Conservation (phyloP, 2,113 vertebrate genomes). For the Pogona vitticeps region DNA sequence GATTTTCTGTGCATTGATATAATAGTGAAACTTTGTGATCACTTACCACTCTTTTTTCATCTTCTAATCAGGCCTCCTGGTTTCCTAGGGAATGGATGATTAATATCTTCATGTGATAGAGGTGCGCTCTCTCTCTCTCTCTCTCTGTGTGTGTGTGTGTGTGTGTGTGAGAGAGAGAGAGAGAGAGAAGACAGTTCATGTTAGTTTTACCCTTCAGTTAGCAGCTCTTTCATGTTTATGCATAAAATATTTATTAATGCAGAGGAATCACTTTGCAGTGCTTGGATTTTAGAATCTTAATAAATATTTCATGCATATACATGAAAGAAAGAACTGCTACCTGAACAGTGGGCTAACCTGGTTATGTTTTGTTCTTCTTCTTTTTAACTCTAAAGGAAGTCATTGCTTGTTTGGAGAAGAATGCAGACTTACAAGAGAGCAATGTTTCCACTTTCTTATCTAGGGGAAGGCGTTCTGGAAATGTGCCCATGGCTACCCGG, state of each 20-base stretch:
- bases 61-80: not conserved
- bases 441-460: not conserved
- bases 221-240: conserved; percentile 17
- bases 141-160: no score
- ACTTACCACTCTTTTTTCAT: not conserved
- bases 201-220: conserved; percentile 8
- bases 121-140: not conserved
- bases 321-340: not conserved
- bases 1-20: not conserved
- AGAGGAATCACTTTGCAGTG: not conserved
- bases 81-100: not conserved
- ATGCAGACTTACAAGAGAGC: not conserved
- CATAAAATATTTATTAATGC: conserved; percentile 30
- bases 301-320: conserved; percentile 23
- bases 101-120: not conserved
- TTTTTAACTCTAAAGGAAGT: not conserved
- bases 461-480: not conserved
- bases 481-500: not conserved
- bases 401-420: not conserved
- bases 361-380: not conserved
- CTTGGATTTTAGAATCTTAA: conserved; percentile 28
- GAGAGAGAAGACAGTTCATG: not conserved
- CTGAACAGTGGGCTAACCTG: not conserved
- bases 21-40: not conserved
- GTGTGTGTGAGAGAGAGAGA: no score